Evolutionary conservation across 2,797 vertebrate genomes (phyloP).

Genomic region (Dicrostonyx torquatus): DNA sequence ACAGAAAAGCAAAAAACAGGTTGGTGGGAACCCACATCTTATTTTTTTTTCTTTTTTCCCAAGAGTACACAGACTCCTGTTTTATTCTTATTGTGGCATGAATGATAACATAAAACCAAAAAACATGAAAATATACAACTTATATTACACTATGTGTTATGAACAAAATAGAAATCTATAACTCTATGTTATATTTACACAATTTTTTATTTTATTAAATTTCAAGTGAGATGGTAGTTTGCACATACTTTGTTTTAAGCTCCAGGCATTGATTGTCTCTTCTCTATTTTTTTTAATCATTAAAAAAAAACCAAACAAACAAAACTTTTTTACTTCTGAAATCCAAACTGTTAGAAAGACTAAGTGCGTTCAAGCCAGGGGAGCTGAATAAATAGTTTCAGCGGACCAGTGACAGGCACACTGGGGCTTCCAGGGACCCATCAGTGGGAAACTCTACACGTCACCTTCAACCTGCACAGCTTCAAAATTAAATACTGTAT

Average conservation of each 20-base stretch:
- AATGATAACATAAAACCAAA: constrained; percentile 98
- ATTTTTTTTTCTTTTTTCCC: constrained; percentile 89
- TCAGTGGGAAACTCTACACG: constrained; percentile 85
- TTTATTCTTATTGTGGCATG: constrained; percentile 99
- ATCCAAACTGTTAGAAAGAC: constrained; percentile 85
- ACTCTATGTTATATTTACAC: constrained; percentile 99
- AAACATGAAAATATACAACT: constrained; percentile 99
- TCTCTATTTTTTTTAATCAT: constrained; percentile 79
- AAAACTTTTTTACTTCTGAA: constrained; percentile 85
- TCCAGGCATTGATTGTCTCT: constrained; percentile 99
- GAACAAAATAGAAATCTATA: constrained; percentile 99
- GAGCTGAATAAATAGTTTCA: constrained; percentile 88
- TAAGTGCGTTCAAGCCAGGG: constrained; percentile 87
- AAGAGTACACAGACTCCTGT: constrained; percentile 94
- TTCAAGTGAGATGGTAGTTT: constrained; percentile 99
- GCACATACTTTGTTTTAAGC: constrained; percentile 96
- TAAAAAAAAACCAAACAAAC: constrained; percentile 29
- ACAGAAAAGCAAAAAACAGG: constrained; percentile 89
- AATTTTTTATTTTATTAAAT: constrained; percentile 98
- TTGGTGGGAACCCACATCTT: constrained; percentile 94
- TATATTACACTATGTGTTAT: constrained; percentile 99
- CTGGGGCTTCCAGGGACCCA: constrained; percentile 82
- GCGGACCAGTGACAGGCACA: constrained; percentile 84
- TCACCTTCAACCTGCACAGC: constrained; percentile 83
- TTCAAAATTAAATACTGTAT: constrained; percentile 83